Percentiles rank a stretch among this genome's conserved stretches.
These are phyloP conservation scores for Melinaea marsaeus DNA, from an alignment of 2,888 invertebrate species.

Conservation along the genomic window DNA sequence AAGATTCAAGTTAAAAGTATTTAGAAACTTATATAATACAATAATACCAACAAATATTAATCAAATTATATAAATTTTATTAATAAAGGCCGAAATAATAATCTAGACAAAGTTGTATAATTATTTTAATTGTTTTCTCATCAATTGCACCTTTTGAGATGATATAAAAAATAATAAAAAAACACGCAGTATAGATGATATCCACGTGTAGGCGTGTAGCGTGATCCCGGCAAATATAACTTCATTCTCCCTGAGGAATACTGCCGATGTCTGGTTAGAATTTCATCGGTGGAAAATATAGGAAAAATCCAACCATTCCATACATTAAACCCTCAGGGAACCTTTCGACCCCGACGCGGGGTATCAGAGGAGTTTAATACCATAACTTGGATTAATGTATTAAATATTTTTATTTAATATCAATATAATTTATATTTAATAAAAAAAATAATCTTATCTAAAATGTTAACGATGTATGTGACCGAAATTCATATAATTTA, in stretches of 20 bases:
- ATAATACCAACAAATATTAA: too few relatives aligned
- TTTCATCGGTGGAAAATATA: slow-evolving; percentile 32
- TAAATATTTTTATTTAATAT: neutral
- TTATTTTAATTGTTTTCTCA: too few relatives aligned
- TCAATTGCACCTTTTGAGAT: too few relatives aligned
- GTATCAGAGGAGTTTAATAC: slow-evolving; percentile 9
- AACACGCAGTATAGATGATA: slow-evolving; percentile 11
- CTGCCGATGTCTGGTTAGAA: slow-evolving; percentile 25
- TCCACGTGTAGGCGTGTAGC: slow-evolving; percentile 10
- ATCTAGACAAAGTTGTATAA: too few relatives aligned
- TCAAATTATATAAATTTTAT: too few relatives aligned
- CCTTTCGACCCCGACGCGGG: slow-evolving; percentile 5
- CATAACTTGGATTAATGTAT: slow-evolving; percentile 15
- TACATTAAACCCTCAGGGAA: slow-evolving; percentile 18
- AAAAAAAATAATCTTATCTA: too few relatives aligned
- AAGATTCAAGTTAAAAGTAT: too few relatives aligned
- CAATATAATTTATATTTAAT: too few relatives aligned
- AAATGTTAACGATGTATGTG: too few relatives aligned
- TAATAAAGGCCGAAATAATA: too few relatives aligned
- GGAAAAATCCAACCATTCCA: slow-evolving; percentile 26
- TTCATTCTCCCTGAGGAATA: slow-evolving; percentile 17
- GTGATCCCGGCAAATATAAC: slow-evolving; percentile 13
- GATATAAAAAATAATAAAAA: slow-evolving; percentile 3
- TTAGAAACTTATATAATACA: too few relatives aligned
- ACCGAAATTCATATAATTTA: too few relatives aligned